Evolutionary conservation across 2,888 invertebrate genomes (phyloP), one percentile per base, ranked within the genome.

Genomic region (Opisthograptis luteolata): DNA sequence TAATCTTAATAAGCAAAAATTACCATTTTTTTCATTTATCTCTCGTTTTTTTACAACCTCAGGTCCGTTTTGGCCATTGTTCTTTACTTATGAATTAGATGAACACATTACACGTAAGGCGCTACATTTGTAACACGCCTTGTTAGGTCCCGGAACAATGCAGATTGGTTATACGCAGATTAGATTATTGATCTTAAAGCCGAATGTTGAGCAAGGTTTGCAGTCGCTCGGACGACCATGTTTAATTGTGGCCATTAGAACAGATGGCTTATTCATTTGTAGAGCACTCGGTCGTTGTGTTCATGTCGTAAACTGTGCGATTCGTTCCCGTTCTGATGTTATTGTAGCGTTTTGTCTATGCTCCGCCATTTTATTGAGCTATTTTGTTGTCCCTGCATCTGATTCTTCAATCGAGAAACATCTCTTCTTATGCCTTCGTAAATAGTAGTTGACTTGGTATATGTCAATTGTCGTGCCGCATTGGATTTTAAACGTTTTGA

Each of bases 231-330:
- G 76, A 79, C 82, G 79, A 81, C 79, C 84, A 84, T 87, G 88
- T 88, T 90, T 90, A 89, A 90, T 89, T 89, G 89, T 81, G 72
- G 77, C 90, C 82, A 90, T 90, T 89, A 88, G 87, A 85, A 82
- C 88, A 88, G 89, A 90, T 90, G 88, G 89, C 90, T 89, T 90
- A 89, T 89, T 89, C 90, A 90, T 89, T 89, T 89, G 89, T 90
- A 89, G 88, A 89, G 85, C 88, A 89, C 72, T 87, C 86, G 88
- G 82, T 84, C 87, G 87, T 84, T 83, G 87, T 78, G 84, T 81
- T 85, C 82, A 79, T 82, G 87, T 90, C 89, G 89, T 89, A 89
- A 89, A 89, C 87, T 87, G 81, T 28, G 84, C 83, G 82, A 88
- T 90, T 86, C 84, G 88, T 88, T 88, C 87, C 83, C 84, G 87